Evolutionary conservation across 1,140 invertebrate genomes (phyloP), one percentile per base, ranked within the genome.

Genomic region (Zaprionus lachaisei): DNA sequence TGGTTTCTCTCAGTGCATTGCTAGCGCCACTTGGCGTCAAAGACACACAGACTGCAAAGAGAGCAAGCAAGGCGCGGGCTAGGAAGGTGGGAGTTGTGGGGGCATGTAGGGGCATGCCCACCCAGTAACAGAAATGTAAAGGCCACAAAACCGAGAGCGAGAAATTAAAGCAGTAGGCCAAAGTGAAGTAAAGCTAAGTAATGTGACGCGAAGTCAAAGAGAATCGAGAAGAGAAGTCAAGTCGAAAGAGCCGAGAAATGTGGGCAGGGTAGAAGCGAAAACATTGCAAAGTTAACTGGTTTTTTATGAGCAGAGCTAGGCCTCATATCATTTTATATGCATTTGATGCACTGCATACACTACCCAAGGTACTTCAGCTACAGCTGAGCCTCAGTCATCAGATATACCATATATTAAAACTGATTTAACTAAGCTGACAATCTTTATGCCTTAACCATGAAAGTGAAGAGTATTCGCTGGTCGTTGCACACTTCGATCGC

Each of bases 91-190:
- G 7, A 5, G 5, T 7, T 41, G n/a, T 6, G 41, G 41, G 17
- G 41, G 41, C 41, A n/a, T 47, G 0, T 17, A 17, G n/a, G 7
- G 41, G 2, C 41, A 22, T 47, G 63, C 60, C 79, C 73, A 73
- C 72, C 55, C 79, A 72, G 41, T 17, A 47, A 58, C 49, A 47
- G 66, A 66, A 65, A 76, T 76, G 66, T 56, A 65, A 56, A 65
- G 49, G 54, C 64, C 70, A 60, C 68, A 72, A 72, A 47, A 70
- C 49, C 6, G 7, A 17, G 54, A 71, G 62, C 67, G 54, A 79
- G 67, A 80, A 78, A 72, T 70, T 77, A 77, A 79, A 77, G 77
- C 77, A 79, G 63, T 79, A 76, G 68, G 60, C 31, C 60, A 71
- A 44, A 57, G 34, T 55, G 49, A 11, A 61, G 47, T 22, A 44